These are phyloP conservation scores for Matsumyia berberina DNA, from an alignment of 2,888 invertebrate genomes.

Conservation along the genomic window DNA sequence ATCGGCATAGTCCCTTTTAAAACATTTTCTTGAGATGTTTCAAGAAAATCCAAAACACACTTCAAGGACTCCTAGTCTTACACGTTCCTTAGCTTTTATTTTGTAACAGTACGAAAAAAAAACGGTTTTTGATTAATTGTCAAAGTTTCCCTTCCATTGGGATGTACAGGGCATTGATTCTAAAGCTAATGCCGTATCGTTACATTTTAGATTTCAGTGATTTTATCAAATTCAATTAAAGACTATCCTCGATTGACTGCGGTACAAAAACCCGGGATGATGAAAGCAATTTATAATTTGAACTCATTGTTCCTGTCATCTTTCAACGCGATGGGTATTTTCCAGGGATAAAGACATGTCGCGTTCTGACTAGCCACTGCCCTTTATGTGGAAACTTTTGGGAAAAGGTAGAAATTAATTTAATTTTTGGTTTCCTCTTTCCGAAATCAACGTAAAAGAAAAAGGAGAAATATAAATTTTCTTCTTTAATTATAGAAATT, in stretches of 20 bases:
- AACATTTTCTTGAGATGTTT: neutral
- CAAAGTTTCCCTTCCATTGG: neutral
- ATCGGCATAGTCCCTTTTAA: neutral
- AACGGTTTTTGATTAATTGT: slow-evolving; percentile 3
- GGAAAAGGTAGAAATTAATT: slow-evolving; percentile 68
- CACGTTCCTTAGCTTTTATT: neutral
- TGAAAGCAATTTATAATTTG: slow-evolving; percentile 69
- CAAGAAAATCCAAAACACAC: neutral
- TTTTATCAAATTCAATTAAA: slow-evolving; percentile 71
- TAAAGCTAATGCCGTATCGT: slow-evolving; percentile 50
- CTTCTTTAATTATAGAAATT: slow-evolving; percentile 59
- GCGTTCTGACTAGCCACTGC: slow-evolving; percentile 43
- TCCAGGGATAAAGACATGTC: slow-evolving; percentile 42
- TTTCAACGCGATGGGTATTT: slow-evolving; percentile 49
- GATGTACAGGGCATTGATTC: slow-evolving; percentile 12
- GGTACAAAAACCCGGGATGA: slow-evolving; percentile 44
- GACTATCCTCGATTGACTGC: slow-evolving; percentile 53
- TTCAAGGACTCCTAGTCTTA: neutral
- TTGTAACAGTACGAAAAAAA: neutral
- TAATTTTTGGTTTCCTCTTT: slow-evolving; percentile 55
- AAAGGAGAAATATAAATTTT: slow-evolving; percentile 48
- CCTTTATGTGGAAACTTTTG: slow-evolving; percentile 59
- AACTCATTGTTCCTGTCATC: slow-evolving; percentile 67
- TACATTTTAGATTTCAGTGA: slow-evolving; percentile 60
- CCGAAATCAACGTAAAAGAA: slow-evolving; percentile 39